These are phyloP conservation scores for Melanostoma scalare DNA, from an alignment of 2,888 invertebrate species.

Conservation along the genomic window DNA sequence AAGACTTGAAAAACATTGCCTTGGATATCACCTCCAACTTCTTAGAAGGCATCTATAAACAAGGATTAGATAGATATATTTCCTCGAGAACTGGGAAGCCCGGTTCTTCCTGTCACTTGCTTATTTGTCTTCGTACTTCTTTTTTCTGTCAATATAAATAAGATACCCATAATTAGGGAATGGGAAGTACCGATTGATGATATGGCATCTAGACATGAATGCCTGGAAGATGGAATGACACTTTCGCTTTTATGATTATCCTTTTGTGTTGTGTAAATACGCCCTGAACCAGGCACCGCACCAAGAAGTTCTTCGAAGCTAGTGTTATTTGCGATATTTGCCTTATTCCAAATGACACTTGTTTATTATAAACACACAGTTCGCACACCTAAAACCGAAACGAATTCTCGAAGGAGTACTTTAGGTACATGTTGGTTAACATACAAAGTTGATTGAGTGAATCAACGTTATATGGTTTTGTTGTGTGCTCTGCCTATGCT, in stretches of 20 bases:
- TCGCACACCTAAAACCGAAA: not conserved
- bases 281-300: not conserved
- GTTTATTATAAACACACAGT: constrained; percentile 16
- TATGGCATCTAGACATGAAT: too few relatives aligned
- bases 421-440: not conserved
- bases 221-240: too few relatives aligned
- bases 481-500: too few relatives aligned
- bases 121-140: not conserved
- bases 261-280: not conserved
- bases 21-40: too few relatives aligned
- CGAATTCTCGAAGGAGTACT: constrained; percentile 1
- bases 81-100: constrained; percentile 22
- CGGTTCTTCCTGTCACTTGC: constrained; percentile 21
- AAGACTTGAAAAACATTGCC: too few relatives aligned
- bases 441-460: constrained; percentile 22
- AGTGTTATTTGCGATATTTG: not conserved
- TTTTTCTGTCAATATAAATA: too few relatives aligned
- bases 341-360: constrained; percentile 6
- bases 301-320: not conserved
- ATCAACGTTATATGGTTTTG: too few relatives aligned
- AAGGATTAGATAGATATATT: constrained; percentile 44
- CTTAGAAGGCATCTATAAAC: constrained; percentile 17
- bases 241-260: constrained; percentile 12
- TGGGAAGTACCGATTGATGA: too few relatives aligned
- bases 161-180: too few relatives aligned